phyloP scores from a whole-genome alignment of 2,888 invertebrate species.

The Norana najaformis region DNA sequence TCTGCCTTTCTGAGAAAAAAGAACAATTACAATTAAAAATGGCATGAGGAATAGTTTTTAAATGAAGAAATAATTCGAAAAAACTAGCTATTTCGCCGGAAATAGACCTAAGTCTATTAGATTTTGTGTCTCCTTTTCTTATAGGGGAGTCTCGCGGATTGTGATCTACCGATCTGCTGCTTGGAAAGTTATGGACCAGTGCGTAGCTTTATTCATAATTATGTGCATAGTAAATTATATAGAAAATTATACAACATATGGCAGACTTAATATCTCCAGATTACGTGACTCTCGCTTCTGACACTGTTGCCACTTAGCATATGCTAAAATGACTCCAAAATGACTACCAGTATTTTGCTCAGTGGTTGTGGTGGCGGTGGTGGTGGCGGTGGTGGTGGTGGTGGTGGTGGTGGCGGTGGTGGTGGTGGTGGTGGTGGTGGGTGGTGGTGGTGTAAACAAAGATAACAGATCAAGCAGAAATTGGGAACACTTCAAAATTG shows the following conservation, averaged over 20 bases:
- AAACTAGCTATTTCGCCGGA: too few species aligned
- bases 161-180: slow-evolving; percentile 31
- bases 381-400: slow-evolving; percentile 18
- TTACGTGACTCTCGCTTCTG: background rate
- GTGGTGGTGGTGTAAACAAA: background rate
- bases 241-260: background rate
- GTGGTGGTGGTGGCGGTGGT: slow-evolving; percentile 17
- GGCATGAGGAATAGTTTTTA: too few species aligned
- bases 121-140: background rate
- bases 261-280: background rate
- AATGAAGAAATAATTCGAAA: too few species aligned
- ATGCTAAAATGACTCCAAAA: background rate
- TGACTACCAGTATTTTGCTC: slow-evolving; percentile 3
- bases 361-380: background rate
- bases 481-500: background rate
- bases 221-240: background rate
- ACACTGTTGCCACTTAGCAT: background rate
- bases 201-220: too few species aligned
- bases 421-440: background rate
- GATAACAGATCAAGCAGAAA: background rate
- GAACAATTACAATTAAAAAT: too few species aligned
- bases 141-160: slow-evolving; percentile 29
- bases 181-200: slow-evolving; percentile 29
- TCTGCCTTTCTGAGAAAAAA: too few species aligned
- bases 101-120: background rate